A percentile compares a stretch with the other conserved stretches of the same genome.
Evolutionary conservation across 2,888 invertebrate species (phyloP).

Genomic region (Octodonta nipae): DNA sequence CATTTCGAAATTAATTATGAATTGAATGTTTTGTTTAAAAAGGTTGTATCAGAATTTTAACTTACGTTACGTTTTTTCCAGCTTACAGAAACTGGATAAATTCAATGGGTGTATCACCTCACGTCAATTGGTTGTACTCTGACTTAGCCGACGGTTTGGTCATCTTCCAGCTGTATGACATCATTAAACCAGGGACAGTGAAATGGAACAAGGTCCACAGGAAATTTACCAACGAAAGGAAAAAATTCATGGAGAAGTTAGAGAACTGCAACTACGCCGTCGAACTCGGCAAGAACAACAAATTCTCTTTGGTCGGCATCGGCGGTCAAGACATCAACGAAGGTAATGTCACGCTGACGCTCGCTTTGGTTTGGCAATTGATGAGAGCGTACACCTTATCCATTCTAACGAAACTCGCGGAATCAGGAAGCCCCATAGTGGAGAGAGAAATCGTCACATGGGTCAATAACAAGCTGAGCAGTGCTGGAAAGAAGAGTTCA

Average conservation of each 20-base stretch:
- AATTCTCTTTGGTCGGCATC: slow-evolving; percentile 93
- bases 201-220: slow-evolving; percentile 84
- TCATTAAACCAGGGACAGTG: slow-evolving; percentile 90
- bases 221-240: slow-evolving; percentile 82
- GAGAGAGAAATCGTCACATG: slow-evolving; percentile 94
- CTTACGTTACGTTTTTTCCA: too few relatives aligned
- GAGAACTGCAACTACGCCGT: slow-evolving; percentile 99
- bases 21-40: too few relatives aligned
- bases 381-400: slow-evolving; percentile 98
- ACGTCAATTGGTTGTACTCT: slow-evolving; percentile 94
- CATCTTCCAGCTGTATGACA: slow-evolving; percentile 94
- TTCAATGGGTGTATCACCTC: slow-evolving; percentile 92
- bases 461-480: slow-evolving; percentile 82
- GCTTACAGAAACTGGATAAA: slow-evolving; percentile 99
- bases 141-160: slow-evolving; percentile 92
- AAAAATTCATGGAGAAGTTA: slow-evolving; percentile 92
- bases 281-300: slow-evolving; percentile 80
- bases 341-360: slow-evolving; percentile 76
- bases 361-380: slow-evolving; percentile 95
- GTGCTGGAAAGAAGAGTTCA: slow-evolving; percentile 59
- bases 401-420: slow-evolving; percentile 77
- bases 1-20: too few relatives aligned
- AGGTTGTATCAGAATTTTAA: too few relatives aligned
- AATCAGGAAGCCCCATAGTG: slow-evolving; percentile 78
- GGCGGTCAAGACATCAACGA: slow-evolving; percentile 94